A percentile compares a stretch with the other conserved stretches of the same genome.
Evolutionary conservation across 2,113 vertebrate genomes (phyloP).

Genomic region (Bujurquina vittata): DNA sequence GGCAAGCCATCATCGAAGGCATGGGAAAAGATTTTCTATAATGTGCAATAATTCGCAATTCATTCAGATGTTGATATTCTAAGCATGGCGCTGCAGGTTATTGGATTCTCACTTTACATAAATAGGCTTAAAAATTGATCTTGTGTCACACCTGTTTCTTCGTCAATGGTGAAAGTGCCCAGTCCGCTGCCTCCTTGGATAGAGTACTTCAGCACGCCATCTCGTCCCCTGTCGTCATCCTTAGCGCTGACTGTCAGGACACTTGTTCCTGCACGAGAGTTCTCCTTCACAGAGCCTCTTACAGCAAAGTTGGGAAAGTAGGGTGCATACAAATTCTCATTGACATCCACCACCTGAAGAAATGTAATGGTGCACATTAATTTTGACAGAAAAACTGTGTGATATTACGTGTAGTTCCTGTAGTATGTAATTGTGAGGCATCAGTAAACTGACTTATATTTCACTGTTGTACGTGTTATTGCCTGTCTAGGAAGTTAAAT

Average conservation of each 20-base stretch:
- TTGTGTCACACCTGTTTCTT: constrained; percentile 92
- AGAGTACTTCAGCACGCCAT: constrained; percentile 91
- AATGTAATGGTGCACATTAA: constrained; percentile 9
- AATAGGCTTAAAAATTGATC: constrained; percentile 62
- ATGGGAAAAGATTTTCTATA: background rate
- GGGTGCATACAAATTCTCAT: constrained; percentile 93
- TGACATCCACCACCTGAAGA: constrained; percentile 90
- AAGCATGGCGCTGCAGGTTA: constrained; percentile 22
- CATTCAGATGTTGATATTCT: constrained; percentile 38
- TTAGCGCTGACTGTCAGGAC: constrained; percentile 88
- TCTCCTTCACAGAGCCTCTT: constrained; percentile 91
- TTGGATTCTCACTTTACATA: constrained; percentile 67
- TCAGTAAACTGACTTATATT: background rate
- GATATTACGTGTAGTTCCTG: background rate
- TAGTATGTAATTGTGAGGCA: background rate
- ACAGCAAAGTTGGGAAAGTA: constrained; percentile 92
- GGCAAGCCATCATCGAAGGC: background rate
- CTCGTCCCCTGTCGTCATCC: constrained; percentile 91
- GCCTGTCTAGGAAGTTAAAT: background rate
- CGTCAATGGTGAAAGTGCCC: constrained; percentile 93
- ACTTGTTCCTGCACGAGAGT: constrained; percentile 90
- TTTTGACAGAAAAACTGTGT: background rate
- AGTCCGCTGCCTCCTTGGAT: constrained; percentile 92
- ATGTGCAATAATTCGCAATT: background rate
- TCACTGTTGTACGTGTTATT: background rate